Conservation (phyloP, 2,797 vertebrate species). For the Cuculus canorus region DNA sequence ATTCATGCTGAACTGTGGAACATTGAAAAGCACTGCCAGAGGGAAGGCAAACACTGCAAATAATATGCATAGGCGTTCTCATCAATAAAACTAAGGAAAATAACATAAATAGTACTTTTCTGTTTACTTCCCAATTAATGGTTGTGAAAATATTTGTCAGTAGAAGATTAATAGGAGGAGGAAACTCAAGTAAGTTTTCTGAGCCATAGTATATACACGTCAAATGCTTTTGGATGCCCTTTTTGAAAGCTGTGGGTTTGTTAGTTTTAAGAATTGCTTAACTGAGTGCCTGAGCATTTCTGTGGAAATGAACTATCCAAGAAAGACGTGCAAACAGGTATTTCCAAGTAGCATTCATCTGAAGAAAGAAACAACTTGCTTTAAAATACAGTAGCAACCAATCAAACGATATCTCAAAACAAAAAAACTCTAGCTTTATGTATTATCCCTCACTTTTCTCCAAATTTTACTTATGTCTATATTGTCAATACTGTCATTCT, state of each 20-base stretch:
- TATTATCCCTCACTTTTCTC: background rate
- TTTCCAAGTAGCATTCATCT: background rate
- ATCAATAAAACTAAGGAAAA: background rate
- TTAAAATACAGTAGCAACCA: background rate
- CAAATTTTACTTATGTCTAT: background rate
- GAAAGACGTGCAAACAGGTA: background rate
- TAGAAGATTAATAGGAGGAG: background rate
- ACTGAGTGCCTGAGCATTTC: background rate
- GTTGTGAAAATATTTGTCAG: background rate
- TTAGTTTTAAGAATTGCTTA: background rate
- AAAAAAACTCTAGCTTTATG: background rate
- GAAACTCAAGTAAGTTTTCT: background rate
- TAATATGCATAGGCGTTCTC: background rate
- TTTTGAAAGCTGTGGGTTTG: background rate
- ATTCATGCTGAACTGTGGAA: background rate
- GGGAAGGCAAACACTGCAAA: background rate
- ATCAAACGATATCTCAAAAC: background rate
- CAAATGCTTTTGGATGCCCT: background rate
- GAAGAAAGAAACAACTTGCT: background rate
- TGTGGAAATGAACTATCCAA: background rate
- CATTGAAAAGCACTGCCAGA: background rate
- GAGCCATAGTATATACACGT: background rate
- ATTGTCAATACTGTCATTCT: background rate
- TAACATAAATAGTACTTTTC: background rate
- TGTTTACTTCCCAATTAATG: background rate